Percentiles rank a stretch among this genome's conserved stretches.
Evolutionary conservation across 2,888 invertebrate species (phyloP).

Genomic region (Blastobasis lacticolella): DNA sequence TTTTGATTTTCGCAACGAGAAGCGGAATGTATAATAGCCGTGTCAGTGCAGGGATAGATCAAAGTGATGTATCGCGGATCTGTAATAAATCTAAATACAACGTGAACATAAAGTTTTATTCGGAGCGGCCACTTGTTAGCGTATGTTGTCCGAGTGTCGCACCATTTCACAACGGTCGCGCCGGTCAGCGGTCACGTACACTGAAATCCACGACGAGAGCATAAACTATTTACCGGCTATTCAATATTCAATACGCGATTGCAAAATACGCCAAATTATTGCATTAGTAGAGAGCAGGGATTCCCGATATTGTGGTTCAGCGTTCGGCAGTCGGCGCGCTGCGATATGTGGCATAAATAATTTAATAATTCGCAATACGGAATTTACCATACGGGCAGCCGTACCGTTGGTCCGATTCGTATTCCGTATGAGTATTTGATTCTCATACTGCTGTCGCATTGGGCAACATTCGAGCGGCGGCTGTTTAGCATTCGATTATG

Average conservation of each 20-base stretch:
- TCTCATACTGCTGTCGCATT: constrained; percentile 71
- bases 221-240: constrained; percentile 72
- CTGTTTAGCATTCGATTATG: constrained; percentile 21
- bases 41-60: neutral
- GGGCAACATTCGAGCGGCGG: constrained; percentile 52
- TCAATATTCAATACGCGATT: constrained; percentile 74
- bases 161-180: constrained; percentile 61
- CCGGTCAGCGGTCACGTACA: constrained; percentile 52
- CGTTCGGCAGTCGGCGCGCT: constrained; percentile 59
- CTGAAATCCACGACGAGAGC: constrained; percentile 67
- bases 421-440: constrained; percentile 73
- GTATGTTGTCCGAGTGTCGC: constrained; percentile 57
- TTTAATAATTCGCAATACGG: constrained; percentile 74
- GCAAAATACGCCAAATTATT: constrained; percentile 75
- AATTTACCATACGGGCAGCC: constrained; percentile 71
- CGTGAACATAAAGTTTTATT: constrained; percentile 57
- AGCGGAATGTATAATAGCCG: no score
- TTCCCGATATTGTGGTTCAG: constrained; percentile 73
- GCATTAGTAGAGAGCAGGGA: constrained; percentile 72
- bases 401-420: constrained; percentile 70
- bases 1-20: no score
- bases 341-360: constrained; percentile 73
- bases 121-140: constrained; percentile 61
- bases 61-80: constrained; percentile 35
- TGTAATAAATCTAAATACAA: constrained; percentile 55